Evolutionary conservation across 2,888 invertebrate genomes (phyloP).

Genomic region (Drosophila nr. perissopoda): DNA sequence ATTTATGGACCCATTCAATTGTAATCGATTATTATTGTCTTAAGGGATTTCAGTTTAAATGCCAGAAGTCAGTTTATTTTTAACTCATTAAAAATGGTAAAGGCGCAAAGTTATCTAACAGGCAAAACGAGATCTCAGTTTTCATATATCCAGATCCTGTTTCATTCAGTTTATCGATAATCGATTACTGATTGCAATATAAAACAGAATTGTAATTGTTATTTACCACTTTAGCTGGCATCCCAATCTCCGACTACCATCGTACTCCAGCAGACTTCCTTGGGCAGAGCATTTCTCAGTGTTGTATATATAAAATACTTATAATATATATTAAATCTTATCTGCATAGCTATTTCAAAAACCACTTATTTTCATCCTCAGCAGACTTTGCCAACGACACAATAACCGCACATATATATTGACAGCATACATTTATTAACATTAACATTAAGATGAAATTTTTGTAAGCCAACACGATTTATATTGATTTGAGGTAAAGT

Average conservation of each 20-base stretch:
- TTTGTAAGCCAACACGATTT: neutral
- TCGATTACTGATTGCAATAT: neutral
- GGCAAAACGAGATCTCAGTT: neutral
- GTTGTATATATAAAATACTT: neutral
- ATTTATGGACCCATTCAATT: neutral
- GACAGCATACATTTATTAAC: neutral
- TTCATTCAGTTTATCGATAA: neutral
- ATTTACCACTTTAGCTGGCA: neutral
- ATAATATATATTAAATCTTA: neutral
- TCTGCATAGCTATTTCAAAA: neutral
- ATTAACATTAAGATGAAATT: neutral
- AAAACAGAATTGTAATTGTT: neutral
- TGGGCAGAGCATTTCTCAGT: neutral
- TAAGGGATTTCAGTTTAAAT: neutral
- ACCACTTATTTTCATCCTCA: accelerated
- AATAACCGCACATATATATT: neutral
- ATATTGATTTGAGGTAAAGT: neutral
- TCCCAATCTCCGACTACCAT: neutral
- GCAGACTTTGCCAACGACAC: neutral
- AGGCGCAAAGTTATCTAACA: neutral
- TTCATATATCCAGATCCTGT: neutral
- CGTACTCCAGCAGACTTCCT: neutral
- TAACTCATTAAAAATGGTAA: neutral
- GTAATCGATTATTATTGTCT: neutral
- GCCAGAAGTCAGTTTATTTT: accelerated